phyloP scores from a whole-genome alignment of 2,888 invertebrate species.

The Acrobasis consociella region DNA sequence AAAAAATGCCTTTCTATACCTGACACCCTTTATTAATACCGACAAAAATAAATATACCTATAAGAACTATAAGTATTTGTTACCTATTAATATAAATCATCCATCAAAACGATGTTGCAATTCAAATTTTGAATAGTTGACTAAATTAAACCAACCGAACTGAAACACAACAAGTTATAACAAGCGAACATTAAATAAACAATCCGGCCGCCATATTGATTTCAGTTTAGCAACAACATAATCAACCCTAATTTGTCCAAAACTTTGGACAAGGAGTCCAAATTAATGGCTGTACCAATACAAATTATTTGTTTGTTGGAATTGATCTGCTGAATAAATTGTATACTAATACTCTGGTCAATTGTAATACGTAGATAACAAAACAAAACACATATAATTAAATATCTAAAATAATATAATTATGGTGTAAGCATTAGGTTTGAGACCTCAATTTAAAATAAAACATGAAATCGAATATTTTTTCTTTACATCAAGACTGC shows the following conservation, averaged over 20 bases:
- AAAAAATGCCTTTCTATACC: too few relatives aligned
- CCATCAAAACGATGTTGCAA: constrained; percentile 11
- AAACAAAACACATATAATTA: too few relatives aligned
- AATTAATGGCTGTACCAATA: constrained; percentile 44
- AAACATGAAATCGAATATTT: too few relatives aligned
- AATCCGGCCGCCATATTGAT: constrained; percentile 66
- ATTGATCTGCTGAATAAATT: not conserved
- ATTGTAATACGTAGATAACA: too few relatives aligned
- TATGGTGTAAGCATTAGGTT: too few relatives aligned
- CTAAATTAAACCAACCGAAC: constrained; percentile 40
- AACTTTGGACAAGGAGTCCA: constrained; percentile 50
- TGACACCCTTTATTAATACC: too few relatives aligned
- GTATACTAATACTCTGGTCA: too few relatives aligned
- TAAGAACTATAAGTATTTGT: not conserved
- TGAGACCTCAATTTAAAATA: too few relatives aligned
- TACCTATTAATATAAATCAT: not conserved
- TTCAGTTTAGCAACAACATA: constrained; percentile 66
- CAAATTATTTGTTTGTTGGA: constrained; percentile 20
- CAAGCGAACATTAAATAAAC: constrained; percentile 62
- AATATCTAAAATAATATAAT: too few relatives aligned
- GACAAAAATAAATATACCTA: not conserved
- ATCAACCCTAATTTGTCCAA: constrained; percentile 70
- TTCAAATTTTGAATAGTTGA: constrained; percentile 23
- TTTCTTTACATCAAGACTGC: too few relatives aligned
- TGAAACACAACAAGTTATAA: constrained; percentile 62